Evolutionary conservation across 2,888 invertebrate species (phyloP).

Genomic region (Elmis aenea): DNA sequence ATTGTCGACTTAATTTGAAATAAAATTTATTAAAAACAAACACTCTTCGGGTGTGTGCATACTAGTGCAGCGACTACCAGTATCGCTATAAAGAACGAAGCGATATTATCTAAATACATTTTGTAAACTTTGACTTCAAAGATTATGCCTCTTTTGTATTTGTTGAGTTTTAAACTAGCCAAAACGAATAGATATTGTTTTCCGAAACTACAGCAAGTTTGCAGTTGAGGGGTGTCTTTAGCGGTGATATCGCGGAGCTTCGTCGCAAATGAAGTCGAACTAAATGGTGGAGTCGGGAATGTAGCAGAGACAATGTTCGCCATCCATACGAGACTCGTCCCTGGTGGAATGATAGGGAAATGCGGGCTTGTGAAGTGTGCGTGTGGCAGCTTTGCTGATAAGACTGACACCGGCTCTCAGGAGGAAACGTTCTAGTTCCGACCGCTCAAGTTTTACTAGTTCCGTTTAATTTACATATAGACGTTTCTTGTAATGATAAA

Average conservation of each 20-base stretch:
- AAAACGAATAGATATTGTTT: too few relatives aligned
- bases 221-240: too few relatives aligned
- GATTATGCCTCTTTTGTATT: too few relatives aligned
- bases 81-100: too few relatives aligned
- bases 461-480: slow-evolving; percentile 32
- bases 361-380: slow-evolving; percentile 34
- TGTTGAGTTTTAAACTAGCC: too few relatives aligned
- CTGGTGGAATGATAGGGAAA: slow-evolving; percentile 34
- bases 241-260: slow-evolving; percentile 15
- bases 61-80: too few relatives aligned
- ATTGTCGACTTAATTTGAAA: too few relatives aligned
- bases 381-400: slow-evolving; percentile 34
- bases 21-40: too few relatives aligned
- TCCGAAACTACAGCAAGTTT: too few relatives aligned
- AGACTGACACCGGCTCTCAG: slow-evolving; percentile 31
- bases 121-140: too few relatives aligned
- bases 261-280: slow-evolving; percentile 19
- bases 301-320: slow-evolving; percentile 17
- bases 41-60: too few relatives aligned
- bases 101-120: too few relatives aligned
- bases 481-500: slow-evolving; percentile 31
- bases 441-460: slow-evolving; percentile 34
- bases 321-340: slow-evolving; percentile 30
- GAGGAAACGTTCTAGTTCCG: slow-evolving; percentile 32
- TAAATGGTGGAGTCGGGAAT: slow-evolving; percentile 16